Evolutionary conservation across 2,888 invertebrate species (phyloP).

Genomic region (Abrostola triplasia): DNA sequence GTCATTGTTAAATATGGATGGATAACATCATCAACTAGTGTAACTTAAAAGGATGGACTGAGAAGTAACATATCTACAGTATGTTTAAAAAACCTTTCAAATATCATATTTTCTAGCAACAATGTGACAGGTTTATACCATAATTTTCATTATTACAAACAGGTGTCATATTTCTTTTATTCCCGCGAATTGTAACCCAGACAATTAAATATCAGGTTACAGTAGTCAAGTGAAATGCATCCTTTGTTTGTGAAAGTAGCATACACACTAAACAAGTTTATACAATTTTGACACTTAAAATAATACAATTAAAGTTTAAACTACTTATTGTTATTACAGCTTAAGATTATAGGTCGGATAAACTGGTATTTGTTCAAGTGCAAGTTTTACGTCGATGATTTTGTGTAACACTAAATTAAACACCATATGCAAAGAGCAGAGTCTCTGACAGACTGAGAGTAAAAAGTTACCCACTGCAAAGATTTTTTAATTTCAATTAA

Average conservation of each 20-base stretch:
- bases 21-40: too few species aligned
- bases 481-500: too few species aligned
- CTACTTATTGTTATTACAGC: not conserved
- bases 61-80: too few species aligned
- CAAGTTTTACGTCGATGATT: too few species aligned
- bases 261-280: not conserved
- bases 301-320: not conserved
- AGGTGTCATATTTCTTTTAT: constrained; percentile 23
- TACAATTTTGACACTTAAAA: not conserved
- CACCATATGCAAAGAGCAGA: too few species aligned
- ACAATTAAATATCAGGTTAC: constrained; percentile 41
- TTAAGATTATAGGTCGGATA: too few species aligned
- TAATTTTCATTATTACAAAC: constrained; percentile 19
- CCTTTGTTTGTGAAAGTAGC: constrained; percentile 15
- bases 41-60: too few species aligned
- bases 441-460: too few species aligned
- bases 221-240: constrained; percentile 18
- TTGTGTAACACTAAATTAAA: too few species aligned
- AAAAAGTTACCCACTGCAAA: too few species aligned
- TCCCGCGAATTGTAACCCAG: constrained; percentile 6
- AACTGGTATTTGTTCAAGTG: too few species aligned
- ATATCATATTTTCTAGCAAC: not conserved
- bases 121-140: constrained; percentile 9
- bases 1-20: too few species aligned
- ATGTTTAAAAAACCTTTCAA: not conserved